Conservation (phyloP, 2,888 invertebrate species). For the Lampropteryx suffumata region DNA sequence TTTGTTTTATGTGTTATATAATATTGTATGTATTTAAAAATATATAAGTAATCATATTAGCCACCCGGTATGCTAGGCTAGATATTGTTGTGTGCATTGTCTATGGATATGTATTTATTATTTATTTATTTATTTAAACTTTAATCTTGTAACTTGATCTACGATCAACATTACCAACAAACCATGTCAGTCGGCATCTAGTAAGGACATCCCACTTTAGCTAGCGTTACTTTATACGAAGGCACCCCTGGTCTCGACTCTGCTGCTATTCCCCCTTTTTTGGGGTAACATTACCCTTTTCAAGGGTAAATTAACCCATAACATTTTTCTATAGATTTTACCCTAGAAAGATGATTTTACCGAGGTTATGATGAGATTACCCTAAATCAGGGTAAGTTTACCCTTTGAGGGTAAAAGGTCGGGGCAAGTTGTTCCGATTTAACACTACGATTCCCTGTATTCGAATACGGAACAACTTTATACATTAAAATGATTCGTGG, state of each 20-base stretch:
- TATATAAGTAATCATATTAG: no score
- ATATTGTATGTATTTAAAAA: no score
- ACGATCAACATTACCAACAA: slow-evolving; percentile 18
- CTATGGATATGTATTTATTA: no score
- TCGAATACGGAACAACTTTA: slow-evolving; percentile 11
- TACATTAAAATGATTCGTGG: not conserved
- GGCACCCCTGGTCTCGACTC: slow-evolving; percentile 39
- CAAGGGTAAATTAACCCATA: no score
- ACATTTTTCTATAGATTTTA: not conserved
- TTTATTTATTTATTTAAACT: not conserved
- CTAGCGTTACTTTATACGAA: slow-evolving; percentile 29
- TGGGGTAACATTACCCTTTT: not conserved
- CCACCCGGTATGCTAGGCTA: no score
- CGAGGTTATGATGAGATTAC: not conserved
- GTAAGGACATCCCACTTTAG: slow-evolving; percentile 40
- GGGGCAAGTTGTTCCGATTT: slow-evolving; percentile 20
- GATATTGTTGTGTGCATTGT: no score
- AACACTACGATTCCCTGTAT: slow-evolving; percentile 21
- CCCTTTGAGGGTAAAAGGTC: not conserved
- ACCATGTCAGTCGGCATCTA: slow-evolving; percentile 27
- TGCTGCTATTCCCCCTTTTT: slow-evolving; percentile 14
- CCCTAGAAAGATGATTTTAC: not conserved
- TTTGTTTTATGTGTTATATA: no score
- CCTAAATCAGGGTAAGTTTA: slow-evolving; percentile 3
- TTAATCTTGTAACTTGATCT: slow-evolving; percentile 24